Percentiles rank a stretch among this genome's conserved stretches.
phyloP scores from a whole-genome alignment of 2,888 invertebrate genomes.

The Andrena fulva region DNA sequence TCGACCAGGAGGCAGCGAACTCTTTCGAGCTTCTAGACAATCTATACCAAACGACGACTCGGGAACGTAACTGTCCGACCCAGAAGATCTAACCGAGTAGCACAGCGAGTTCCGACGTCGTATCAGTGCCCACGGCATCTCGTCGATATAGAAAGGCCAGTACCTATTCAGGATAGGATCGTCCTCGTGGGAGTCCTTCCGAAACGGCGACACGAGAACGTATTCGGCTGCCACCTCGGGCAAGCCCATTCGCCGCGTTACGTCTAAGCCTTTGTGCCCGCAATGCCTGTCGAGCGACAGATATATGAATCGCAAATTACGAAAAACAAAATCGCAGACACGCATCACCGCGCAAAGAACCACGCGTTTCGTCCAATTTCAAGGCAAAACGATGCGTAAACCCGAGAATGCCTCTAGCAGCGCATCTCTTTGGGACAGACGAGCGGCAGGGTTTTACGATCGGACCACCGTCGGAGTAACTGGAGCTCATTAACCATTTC shows the following conservation, averaged over 20 bases:
- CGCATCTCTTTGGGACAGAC: not conserved
- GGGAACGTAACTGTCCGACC: not conserved
- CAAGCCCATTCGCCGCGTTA: not conserved
- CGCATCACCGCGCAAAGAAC: not conserved
- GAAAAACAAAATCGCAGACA: not conserved
- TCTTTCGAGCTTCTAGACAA: no score
- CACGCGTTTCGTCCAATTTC: no score
- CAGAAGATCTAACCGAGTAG: slow-evolving; percentile 8
- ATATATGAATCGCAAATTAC: not conserved
- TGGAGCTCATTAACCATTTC: slow-evolving; percentile 42
- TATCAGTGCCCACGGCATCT: slow-evolving; percentile 6
- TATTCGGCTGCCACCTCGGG: slow-evolving; percentile 32
- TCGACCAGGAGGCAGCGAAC: no score
- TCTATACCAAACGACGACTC: not conserved
- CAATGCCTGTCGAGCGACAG: not conserved
- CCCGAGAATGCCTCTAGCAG: no score
- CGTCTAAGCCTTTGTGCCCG: not conserved
- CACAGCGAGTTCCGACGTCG: slow-evolving; percentile 35
- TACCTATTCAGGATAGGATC: slow-evolving; percentile 37
- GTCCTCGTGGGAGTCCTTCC: slow-evolving; percentile 53
- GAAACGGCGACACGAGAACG: slow-evolving; percentile 39
- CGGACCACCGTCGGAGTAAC: slow-evolving; percentile 49
- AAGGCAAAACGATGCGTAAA: no score
- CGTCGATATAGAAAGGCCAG: slow-evolving; percentile 16
- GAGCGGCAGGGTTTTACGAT: slow-evolving; percentile 46